These are phyloP conservation scores for Lordiphosa stackelbergi DNA, from an alignment of 1,140 invertebrate species.

Conservation along the genomic window DNA sequence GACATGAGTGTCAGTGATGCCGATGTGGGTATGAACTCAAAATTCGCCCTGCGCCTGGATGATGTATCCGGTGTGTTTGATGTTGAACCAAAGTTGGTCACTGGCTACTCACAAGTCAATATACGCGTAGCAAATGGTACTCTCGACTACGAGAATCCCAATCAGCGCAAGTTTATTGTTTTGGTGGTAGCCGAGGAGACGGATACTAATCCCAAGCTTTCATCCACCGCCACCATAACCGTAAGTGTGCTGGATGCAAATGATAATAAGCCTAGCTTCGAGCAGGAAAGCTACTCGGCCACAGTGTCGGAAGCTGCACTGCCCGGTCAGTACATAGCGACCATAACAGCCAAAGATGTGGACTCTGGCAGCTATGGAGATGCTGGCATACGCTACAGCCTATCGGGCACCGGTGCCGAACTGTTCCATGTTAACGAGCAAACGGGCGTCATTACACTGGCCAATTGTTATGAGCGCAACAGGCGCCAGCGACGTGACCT, in stretches of 20 bases:
- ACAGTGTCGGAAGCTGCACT: conserved; percentile 85
- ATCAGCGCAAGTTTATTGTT: conserved; percentile 93
- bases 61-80: conserved; percentile 90
- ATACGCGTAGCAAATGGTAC: conserved; percentile 88
- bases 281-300: conserved; percentile 85
- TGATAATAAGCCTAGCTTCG: conserved; percentile 91
- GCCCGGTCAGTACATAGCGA: conserved; percentile 84
- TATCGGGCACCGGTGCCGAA: conserved; percentile 90
- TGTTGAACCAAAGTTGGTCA: conserved; percentile 87
- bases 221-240: conserved; percentile 91
- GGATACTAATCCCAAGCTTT: conserved; percentile 85
- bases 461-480: conserved; percentile 80
- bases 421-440: conserved; percentile 88
- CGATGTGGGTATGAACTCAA: conserved; percentile 89
- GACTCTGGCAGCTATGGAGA: conserved; percentile 87
- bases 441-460: conserved; percentile 90
- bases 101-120: conserved; percentile 88
- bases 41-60: conserved; percentile 86
- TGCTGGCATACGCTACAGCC: conserved; percentile 88
- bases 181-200: conserved; percentile 91
- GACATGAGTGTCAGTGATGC: conserved; percentile 92
- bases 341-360: conserved; percentile 88
- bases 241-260: conserved; percentile 92
- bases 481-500: conserved; percentile 64
- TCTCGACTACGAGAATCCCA: conserved; percentile 93